These are phyloP conservation scores for Genyomyrus donnyi DNA, from an alignment of 2,113 vertebrate species.

Conservation along the genomic window DNA sequence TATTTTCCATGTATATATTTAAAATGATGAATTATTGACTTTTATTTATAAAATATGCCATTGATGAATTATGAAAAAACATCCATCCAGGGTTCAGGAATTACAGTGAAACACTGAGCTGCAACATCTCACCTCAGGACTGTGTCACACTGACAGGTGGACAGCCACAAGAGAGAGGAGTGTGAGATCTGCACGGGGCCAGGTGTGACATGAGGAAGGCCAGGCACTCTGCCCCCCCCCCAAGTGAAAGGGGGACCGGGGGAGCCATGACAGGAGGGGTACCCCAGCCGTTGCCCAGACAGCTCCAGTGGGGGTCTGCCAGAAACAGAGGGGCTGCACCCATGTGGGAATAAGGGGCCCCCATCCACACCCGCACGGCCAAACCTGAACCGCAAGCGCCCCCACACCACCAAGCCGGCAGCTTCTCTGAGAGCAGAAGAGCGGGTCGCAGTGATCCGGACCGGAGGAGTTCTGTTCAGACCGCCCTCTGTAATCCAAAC, in stretches of 20 bases:
- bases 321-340: background rate
- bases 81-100: background rate
- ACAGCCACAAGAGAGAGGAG: background rate
- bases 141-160: background rate
- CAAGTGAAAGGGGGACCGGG: conserved; percentile 14
- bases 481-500: conserved; percentile 25
- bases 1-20: background rate
- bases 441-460: background rate
- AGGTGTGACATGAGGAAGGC: background rate
- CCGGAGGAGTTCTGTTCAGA: conserved; percentile 10
- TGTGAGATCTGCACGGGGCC: background rate
- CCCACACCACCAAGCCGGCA: background rate
- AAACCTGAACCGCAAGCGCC: background rate
- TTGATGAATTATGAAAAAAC: background rate
- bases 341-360: background rate
- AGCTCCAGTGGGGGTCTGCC: background rate
- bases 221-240: background rate
- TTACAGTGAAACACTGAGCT: background rate
- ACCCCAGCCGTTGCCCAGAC: background rate
- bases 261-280: conserved; percentile 7
- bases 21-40: background rate
- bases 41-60: background rate
- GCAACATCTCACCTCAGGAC: background rate
- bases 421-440: background rate
- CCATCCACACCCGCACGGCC: conserved; percentile 9